Evolutionary conservation across 2,888 invertebrate species (phyloP), one percentile per base, ranked within the genome.

Genomic region (Xestia c-nigrum): DNA sequence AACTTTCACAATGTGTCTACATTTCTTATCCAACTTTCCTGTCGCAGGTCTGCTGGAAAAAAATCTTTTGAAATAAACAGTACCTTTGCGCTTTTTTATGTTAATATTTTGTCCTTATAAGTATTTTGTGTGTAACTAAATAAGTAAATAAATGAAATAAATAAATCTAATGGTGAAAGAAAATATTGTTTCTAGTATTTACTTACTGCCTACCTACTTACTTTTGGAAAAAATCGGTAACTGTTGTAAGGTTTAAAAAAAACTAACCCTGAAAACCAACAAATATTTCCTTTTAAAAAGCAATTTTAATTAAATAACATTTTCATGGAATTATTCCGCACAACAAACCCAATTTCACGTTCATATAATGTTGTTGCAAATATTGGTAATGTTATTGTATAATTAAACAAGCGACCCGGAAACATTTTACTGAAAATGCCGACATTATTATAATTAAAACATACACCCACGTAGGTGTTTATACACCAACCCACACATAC

Each of bases 371-470:
- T 55, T 38, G 31, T 31, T 72, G 68, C 40, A 80, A 82, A 85
- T 84, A 84, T 80, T 84, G 70, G 65, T 80, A 64, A 40, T 81
- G 72, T 72, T 74, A 63, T 75, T 85, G 57, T 74, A 73, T 57
- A 72, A 81, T 79, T 79, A 84, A 84, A 72, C 59, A 40, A 55
- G 31, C 24, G 71, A 72, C 52, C 74, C 43, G 55, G 38, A 74
- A 68, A 14, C 55, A 68, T 80, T 57, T 50, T 71, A 10, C 24
- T 74, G 61, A 65, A 80, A 85, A 80, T 64, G 12, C 40, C 40
- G 52, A 68, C 52, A 46, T 85, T 65, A 84, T 84, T 85, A 57
- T 82, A 71, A 80, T 84, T 55, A 79, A 74, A 71, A 84, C 46
- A 70, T 47, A 43, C 38, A 66, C n/a, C 16, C 40, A 68, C 38